A percentile compares a stretch with the other conserved stretches of the same genome.
Conservation (phyloP, 2,113 vertebrate genomes). For the Megaptera novaeangliae region DNA sequence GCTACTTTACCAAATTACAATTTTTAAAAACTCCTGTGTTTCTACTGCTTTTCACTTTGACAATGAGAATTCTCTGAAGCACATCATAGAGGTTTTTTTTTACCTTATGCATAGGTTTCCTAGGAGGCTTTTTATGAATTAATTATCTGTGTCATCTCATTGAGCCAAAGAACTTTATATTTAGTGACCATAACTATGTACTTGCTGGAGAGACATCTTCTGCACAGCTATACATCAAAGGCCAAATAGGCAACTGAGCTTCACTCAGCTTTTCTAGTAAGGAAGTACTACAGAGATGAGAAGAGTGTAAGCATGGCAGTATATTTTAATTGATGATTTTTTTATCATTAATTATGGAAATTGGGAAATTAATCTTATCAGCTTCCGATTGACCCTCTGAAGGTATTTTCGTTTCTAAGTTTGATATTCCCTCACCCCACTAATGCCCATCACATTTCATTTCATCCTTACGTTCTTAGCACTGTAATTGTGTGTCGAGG, state of each 20-base stretch:
- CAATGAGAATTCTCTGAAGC: not conserved
- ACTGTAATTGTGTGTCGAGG: not conserved
- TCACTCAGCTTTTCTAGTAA: not conserved
- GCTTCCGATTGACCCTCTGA: not conserved
- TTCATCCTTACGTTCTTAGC: not conserved
- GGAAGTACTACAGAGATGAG: not conserved
- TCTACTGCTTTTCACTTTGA: not conserved
- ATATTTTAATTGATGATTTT: not conserved
- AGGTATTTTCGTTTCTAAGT: not conserved
- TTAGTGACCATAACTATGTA: not conserved
- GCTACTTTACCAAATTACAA: not conserved
- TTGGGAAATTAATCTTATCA: not conserved
- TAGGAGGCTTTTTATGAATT: constrained; percentile 21
- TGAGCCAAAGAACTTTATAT: not conserved
- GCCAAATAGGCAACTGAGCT: not conserved
- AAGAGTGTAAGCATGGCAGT: not conserved
- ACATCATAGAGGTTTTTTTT: not conserved
- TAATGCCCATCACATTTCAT: not conserved
- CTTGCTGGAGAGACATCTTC: not conserved
- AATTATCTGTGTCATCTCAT: constrained; percentile 8
- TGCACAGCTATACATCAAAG: not conserved
- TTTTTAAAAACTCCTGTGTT: not conserved
- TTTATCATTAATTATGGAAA: not conserved
- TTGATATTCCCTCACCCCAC: not conserved
- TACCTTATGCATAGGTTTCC: not conserved